Percentiles rank a stretch among this genome's conserved stretches.
Conservation (phyloP, 2,888 invertebrate genomes). For the Pseudanteris insignis region DNA sequence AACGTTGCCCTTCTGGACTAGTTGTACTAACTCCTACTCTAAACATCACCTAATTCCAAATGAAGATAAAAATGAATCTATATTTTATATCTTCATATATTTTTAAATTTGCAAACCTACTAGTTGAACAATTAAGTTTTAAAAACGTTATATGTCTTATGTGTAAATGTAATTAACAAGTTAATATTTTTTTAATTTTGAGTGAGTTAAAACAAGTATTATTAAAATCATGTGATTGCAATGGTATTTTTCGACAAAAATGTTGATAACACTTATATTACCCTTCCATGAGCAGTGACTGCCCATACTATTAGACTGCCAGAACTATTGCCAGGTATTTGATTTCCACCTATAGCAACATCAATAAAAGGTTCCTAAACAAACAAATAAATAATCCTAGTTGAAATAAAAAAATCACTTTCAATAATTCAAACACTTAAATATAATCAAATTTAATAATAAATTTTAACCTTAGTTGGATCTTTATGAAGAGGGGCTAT, state of each 20-base stretch:
- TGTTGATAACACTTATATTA: constrained; percentile 56
- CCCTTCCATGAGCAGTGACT: constrained; percentile 89
- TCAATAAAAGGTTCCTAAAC: constrained; percentile 94
- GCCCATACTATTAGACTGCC: constrained; percentile 90
- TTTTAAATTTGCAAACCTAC: too few relatives aligned
- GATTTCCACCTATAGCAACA: constrained; percentile 86
- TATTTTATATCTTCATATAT: too few relatives aligned
- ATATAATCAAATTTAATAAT: neutral
- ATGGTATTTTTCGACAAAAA: neutral
- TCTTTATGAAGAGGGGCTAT: constrained; percentile 89
- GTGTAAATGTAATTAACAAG: too few relatives aligned
- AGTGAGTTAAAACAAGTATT: too few relatives aligned
- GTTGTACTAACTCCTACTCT: constrained; percentile 81
- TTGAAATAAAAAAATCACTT: too few relatives aligned
- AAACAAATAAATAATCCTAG: too few relatives aligned
- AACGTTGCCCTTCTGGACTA: constrained; percentile 87
- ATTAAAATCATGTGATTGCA: too few relatives aligned
- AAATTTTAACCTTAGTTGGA: constrained; percentile 73
- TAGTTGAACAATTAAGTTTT: too few relatives aligned
- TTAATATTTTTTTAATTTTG: too few relatives aligned
- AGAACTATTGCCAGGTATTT: constrained; percentile 78
- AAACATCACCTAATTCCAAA: constrained; percentile 78
- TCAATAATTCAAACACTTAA: too few relatives aligned
- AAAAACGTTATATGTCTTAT: too few relatives aligned
- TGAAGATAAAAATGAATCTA: neutral